Base-by-base conservation (phyloP, 1,140 invertebrate species). In the Cecropterus lyciades region DNA sequence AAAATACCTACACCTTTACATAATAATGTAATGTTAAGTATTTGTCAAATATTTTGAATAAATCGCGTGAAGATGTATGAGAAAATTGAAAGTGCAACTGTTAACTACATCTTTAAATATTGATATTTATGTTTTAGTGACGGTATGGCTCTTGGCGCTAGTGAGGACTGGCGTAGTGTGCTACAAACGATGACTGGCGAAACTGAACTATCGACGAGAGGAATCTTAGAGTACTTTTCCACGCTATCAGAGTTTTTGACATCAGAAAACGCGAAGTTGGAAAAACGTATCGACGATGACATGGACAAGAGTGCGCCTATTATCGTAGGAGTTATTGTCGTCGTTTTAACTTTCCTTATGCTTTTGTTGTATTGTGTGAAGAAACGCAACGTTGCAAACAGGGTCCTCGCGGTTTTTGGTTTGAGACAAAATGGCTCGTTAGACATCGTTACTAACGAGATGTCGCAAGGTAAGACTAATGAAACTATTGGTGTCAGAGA, bases 161-260 rank as follows among this genome's bases (percentile, higher is more conserved):
- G 94, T 40, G 87, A 93, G 77, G 94, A 94, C 14, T 96, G 95
- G 95, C 89, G 91, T 17, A 93, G 94, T 33, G 94, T 94, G 0
- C 83, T 96, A 60, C 69, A 93, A 62, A 81, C 89, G 9, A 92
- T 96, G 40, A 96, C 95, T 0, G 94, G 94, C 10, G 87, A 92
- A 70, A 87, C 71, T 10, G 83, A 93, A 59, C 82, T 96, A 57
- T 93, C 93, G 56, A 92, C 88, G 4, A 62, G 79, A 37, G 87
- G 92, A 1, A 77, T 93, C 1, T 59, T 93, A n/a, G 84, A 93
- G 57, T 93, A 93, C 55, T 93, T 93, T 55, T 67, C 84, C 43
- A 72, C 79, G 1, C 79, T 93, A 0, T 67, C 77, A 66, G 75
- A 88, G 9, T 92, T 84, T 42, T 70, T 93, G 0, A 69, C 69